Conservation (phyloP, 2,888 invertebrate species). For the Iselma pallidipennis region DNA sequence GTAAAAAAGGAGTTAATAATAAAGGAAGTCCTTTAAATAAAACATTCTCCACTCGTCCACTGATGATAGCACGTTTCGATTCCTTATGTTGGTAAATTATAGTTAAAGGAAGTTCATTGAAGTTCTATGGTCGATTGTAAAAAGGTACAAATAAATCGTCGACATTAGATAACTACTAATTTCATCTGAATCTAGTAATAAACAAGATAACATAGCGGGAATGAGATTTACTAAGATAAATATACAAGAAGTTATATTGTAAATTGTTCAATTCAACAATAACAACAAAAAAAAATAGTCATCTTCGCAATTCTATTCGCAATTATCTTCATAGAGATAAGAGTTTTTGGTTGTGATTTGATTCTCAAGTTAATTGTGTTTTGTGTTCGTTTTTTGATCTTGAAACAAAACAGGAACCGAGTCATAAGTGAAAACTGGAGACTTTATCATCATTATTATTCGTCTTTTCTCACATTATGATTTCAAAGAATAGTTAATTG, state of each 20-base stretch:
- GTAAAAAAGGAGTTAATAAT: too few species aligned
- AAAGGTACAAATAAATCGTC: neutral
- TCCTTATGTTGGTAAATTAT: neutral
- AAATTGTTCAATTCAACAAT: too few species aligned
- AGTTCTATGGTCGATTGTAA: neutral
- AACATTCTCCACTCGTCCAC: neutral
- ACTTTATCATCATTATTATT: too few species aligned
- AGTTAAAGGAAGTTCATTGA: neutral
- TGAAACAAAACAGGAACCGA: neutral
- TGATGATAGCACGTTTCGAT: neutral
- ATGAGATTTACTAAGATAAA: neutral
- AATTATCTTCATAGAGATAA: too few species aligned
- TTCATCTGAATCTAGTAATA: neutral
- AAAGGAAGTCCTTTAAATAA: neutral
- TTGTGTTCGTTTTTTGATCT: neutral
- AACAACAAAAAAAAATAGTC: too few species aligned
- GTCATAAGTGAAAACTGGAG: neutral
- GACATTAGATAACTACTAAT: neutral
- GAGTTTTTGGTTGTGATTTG: too few species aligned
- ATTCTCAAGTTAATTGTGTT: too few species aligned
- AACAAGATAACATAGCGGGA: neutral
- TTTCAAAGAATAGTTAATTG: conserved; percentile 26
- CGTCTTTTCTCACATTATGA: conserved; percentile 25
- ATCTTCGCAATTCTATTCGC: too few species aligned
- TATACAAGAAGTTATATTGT: neutral